phyloP scores from a whole-genome alignment of 35 echinoderm and acorn worm species.

The Diadema setosum region DNA sequence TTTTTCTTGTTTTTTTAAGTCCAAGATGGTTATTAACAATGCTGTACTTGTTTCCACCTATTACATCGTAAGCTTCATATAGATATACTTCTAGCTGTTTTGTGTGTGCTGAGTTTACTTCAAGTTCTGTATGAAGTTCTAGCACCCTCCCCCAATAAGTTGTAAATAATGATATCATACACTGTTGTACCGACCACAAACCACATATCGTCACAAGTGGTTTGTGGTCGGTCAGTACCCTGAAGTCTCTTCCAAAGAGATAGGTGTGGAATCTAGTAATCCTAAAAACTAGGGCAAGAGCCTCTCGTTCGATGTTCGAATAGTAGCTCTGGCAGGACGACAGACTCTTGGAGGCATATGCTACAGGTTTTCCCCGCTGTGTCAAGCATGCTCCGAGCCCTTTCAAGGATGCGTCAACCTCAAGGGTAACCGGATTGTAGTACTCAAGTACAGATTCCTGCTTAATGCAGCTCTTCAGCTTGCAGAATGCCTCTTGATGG shows the following conservation, averaged over 20 bases:
- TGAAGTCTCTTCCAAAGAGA: slow-evolving; percentile 50
- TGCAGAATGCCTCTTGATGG: slow-evolving; percentile 9
- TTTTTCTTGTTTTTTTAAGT: background rate
- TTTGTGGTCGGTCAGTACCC: slow-evolving; percentile 31
- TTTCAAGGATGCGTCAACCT: too few species aligned
- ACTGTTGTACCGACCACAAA: too few species aligned
- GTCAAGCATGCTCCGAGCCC: too few species aligned
- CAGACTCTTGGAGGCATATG: slow-evolving; percentile 61
- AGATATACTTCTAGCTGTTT: background rate
- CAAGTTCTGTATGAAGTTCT: too few species aligned
- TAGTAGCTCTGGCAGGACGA: slow-evolving; percentile 37
- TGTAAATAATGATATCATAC: too few species aligned
- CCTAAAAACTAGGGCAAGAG: slow-evolving; percentile 46
- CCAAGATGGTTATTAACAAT: background rate
- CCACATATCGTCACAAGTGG: slow-evolving; percentile 59
- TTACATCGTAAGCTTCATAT: background rate
- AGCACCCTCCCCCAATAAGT: too few species aligned
- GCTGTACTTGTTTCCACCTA: background rate
- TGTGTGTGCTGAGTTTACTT: background rate
- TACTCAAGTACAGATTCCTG: slow-evolving; percentile 6
- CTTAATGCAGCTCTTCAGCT: background rate
- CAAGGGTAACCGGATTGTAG: too few species aligned
- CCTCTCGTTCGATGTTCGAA: slow-evolving; percentile 59
- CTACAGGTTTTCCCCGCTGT: slow-evolving; percentile 45
- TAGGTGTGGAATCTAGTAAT: slow-evolving; percentile 57